Evolutionary conservation across 1,140 invertebrate species (phyloP).

Genomic region (Pseudomyrmex pallidus): DNA sequence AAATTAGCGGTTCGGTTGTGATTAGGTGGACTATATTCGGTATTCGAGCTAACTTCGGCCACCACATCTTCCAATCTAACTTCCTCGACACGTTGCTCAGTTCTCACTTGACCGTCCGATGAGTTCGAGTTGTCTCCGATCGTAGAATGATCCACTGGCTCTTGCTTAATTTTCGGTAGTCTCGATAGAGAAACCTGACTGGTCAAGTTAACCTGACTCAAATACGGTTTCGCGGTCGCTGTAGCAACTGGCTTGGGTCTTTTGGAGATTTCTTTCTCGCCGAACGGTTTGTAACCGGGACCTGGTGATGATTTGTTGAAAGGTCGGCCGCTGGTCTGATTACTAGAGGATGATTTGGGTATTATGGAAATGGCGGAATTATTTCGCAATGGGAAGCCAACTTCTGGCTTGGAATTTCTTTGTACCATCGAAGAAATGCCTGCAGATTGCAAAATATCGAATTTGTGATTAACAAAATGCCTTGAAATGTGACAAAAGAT

Average conservation of each 20-base stretch:
- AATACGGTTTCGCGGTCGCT: slow-evolving; percentile 80
- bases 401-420: slow-evolving; percentile 86
- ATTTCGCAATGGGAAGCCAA: slow-evolving; percentile 87
- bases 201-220: slow-evolving; percentile 78
- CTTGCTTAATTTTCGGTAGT: slow-evolving; percentile 79
- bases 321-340: slow-evolving; percentile 75
- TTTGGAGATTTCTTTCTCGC: slow-evolving; percentile 78
- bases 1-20: slow-evolving; percentile 75
- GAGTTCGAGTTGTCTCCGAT: slow-evolving; percentile 84
- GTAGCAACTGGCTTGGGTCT: slow-evolving; percentile 82
- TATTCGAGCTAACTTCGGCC: slow-evolving; percentile 79
- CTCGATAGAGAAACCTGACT: slow-evolving; percentile 82
- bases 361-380: slow-evolving; percentile 89
- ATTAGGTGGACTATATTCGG: slow-evolving; percentile 78
- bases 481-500: neutral
- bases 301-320: slow-evolving; percentile 76
- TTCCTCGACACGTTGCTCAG: slow-evolving; percentile 83
- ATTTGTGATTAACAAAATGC: neutral
- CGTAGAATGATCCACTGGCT: slow-evolving; percentile 78
- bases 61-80: slow-evolving; percentile 83
- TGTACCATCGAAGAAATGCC: slow-evolving; percentile 83
- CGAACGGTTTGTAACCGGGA: slow-evolving; percentile 80
- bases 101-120: slow-evolving; percentile 81
- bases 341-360: slow-evolving; percentile 85
- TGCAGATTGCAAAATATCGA: slow-evolving; percentile 62